These are phyloP conservation scores for Gorsachius goisagi DNA, from an alignment of 2,113 vertebrate genomes.

Conservation along the genomic window DNA sequence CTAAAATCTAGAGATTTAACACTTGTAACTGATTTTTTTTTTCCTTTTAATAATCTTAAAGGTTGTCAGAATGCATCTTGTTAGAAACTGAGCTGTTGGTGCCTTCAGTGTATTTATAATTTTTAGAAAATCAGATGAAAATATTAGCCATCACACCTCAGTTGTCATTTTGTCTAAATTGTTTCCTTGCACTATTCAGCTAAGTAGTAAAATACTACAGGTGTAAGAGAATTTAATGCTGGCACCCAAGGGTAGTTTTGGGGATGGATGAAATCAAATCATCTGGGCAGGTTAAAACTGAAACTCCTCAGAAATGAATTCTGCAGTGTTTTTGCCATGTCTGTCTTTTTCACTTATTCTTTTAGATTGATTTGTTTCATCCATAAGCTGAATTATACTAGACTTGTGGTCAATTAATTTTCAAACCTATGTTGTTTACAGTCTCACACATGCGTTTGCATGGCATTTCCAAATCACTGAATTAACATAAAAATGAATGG, in stretches of 20 bases:
- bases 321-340: background rate
- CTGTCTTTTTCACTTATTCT: background rate
- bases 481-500: background rate
- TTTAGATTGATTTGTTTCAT: background rate
- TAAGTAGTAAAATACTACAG: background rate
- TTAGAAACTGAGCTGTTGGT: background rate
- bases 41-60: background rate
- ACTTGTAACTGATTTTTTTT: background rate
- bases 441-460: background rate
- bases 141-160: background rate
- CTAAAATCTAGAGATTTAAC: background rate
- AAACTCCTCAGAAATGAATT: background rate
- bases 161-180: background rate
- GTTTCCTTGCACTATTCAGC: background rate
- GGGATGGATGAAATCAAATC: background rate
- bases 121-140: too few relatives aligned
- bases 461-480: background rate
- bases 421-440: background rate
- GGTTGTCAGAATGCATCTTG: background rate
- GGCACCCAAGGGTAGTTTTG: background rate
- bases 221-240: background rate
- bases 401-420: background rate
- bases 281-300: background rate
- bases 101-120: background rate
- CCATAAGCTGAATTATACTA: background rate